These are phyloP conservation scores for Oligia strigilis DNA, from an alignment of 2,888 invertebrate genomes.

Conservation along the genomic window DNA sequence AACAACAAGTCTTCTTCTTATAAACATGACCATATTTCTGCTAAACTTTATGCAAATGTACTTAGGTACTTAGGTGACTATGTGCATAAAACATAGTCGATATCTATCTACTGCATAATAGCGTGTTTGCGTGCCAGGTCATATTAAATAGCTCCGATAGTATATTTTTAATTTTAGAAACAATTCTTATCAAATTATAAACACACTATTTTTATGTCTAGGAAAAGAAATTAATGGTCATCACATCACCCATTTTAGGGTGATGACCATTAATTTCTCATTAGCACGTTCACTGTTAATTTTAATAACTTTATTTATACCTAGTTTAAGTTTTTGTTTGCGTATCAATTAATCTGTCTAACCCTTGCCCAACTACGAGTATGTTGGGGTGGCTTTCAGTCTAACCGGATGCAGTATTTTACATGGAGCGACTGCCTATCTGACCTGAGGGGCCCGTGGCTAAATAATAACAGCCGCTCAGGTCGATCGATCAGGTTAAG, in stretches of 20 bases:
- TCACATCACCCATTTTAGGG: neutral
- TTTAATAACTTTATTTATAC: conserved; percentile 27
- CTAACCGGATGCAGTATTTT: neutral
- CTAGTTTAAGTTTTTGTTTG: neutral
- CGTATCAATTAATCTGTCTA: neutral
- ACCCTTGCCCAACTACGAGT: neutral
- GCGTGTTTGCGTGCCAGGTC: conserved; percentile 33
- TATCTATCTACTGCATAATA: conserved; percentile 4
- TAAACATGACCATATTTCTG: neutral
- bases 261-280: conserved; percentile 7
- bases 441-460: neutral
- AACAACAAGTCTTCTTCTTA: neutral
- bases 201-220: conserved; percentile 8
- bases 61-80: neutral
- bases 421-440: neutral
- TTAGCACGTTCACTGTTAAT: conserved; percentile 20
- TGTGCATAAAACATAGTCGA: neutral
- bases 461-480: too few species aligned
- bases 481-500: too few species aligned
- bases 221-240: neutral
- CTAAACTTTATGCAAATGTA: neutral
- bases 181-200: conserved; percentile 36
- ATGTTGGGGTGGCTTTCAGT: neutral
- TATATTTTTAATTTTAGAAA: conserved; percentile 22
- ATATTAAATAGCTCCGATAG: conserved; percentile 14